phyloP scores from a whole-genome alignment of 2,797 vertebrate genomes.

The Sphenopsis melanotis region DNA sequence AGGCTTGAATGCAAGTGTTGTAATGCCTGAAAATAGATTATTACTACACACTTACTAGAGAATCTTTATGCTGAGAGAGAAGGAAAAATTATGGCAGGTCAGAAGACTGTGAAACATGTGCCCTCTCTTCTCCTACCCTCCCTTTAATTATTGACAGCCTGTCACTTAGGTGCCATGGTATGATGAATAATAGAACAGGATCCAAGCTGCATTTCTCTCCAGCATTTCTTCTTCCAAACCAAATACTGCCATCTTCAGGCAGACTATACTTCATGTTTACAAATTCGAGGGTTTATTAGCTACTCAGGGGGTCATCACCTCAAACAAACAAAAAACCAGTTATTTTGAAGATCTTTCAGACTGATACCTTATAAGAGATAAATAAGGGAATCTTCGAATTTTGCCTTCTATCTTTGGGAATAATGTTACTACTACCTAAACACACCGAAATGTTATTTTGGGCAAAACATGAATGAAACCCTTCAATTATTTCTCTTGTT shows the following conservation, averaged over 20 bases:
- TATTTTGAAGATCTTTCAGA: background rate
- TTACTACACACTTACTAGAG: background rate
- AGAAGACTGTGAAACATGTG: slow-evolving; percentile 42
- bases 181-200: background rate
- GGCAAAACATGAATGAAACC: background rate
- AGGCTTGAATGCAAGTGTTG: background rate
- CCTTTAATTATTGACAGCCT: slow-evolving; percentile 7
- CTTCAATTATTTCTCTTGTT: background rate
- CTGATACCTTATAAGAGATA: background rate
- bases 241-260: slow-evolving; percentile 68
- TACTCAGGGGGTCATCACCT: background rate
- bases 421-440: background rate
- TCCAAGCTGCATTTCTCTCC: background rate
- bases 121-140: background rate
- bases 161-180: background rate
- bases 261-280: background rate
- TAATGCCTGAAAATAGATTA: slow-evolving; percentile 8
- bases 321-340: background rate
- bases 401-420: background rate
- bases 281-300: background rate
- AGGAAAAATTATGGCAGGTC: slow-evolving; percentile 38
- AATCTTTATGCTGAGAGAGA: slow-evolving; percentile 29
- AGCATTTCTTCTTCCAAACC: background rate
- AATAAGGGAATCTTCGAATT: background rate
- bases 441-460: background rate